Percentiles rank a stretch among this genome's conserved stretches.
Conservation (phyloP, 2,797 vertebrate genomes). For the Ctenosaura bakeri region DNA sequence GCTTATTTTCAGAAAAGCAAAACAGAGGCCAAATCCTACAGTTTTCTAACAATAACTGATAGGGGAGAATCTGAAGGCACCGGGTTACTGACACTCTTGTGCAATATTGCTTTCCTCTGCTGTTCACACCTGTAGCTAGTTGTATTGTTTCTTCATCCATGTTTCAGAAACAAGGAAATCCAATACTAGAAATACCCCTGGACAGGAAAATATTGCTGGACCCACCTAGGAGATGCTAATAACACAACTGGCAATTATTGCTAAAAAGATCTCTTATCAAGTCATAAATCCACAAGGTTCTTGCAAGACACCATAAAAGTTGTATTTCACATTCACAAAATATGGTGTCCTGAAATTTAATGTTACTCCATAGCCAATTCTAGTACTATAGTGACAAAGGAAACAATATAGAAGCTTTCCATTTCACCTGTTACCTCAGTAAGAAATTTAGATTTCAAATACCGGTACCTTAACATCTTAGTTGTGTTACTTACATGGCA, state of each 20-base stretch:
- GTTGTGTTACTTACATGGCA: slow-evolving; percentile 86
- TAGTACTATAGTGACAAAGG: background rate
- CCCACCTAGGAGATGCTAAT: background rate
- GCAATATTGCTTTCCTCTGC: background rate
- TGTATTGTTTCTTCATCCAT: background rate
- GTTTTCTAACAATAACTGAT: background rate
- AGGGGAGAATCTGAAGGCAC: background rate
- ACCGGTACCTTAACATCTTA: background rate
- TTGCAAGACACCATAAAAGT: background rate
- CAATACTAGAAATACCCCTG: background rate
- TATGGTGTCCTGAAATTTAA: background rate
- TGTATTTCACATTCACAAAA: background rate
- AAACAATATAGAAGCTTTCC: background rate
- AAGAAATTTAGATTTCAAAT: background rate
- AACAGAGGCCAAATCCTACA: background rate
- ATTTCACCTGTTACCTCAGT: background rate
- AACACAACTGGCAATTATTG: background rate
- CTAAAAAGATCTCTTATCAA: background rate
- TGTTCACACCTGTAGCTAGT: background rate
- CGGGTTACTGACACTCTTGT: background rate
- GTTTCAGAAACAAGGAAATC: background rate
- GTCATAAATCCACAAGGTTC: background rate
- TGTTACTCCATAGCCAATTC: background rate
- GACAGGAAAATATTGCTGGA: background rate
- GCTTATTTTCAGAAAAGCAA: background rate